Evolutionary conservation across 2,113 vertebrate genomes (phyloP).

Genomic region (Megaptera novaeangliae): DNA sequence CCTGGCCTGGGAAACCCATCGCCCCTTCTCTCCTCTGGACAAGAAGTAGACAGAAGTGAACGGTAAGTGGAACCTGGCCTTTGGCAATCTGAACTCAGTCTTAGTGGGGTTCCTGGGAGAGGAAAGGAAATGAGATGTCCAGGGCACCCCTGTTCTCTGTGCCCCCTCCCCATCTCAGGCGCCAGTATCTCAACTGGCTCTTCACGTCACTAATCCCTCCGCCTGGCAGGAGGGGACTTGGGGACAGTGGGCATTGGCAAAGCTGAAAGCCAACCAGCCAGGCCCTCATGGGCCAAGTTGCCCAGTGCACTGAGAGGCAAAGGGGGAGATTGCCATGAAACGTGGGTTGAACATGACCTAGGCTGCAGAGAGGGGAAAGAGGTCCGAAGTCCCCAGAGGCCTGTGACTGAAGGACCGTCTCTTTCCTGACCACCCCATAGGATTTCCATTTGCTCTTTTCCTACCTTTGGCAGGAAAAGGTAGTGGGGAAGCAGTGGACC

Average conservation of each 20-base stretch:
- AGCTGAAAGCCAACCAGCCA: slow-evolving; percentile 4
- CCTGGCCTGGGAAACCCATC: neutral
- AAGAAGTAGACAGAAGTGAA: neutral
- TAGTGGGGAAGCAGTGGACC: neutral
- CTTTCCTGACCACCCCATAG: neutral
- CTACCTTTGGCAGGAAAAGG: neutral
- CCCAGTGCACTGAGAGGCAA: neutral
- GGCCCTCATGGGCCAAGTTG: neutral
- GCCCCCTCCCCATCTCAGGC: neutral
- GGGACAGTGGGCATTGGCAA: neutral
- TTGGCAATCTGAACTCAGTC: neutral
- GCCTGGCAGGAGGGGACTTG: neutral
- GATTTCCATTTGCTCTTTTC: neutral
- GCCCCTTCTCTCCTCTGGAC: neutral
- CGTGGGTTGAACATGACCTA: neutral
- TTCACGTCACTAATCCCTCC: neutral
- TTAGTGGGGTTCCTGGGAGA: neutral
- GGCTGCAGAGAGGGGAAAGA: neutral
- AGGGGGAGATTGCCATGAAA: neutral
- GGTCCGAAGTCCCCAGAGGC: neutral
- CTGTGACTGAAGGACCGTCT: neutral
- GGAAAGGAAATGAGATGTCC: neutral
- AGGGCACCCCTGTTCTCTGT: neutral
- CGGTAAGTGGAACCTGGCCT: slow-evolving; percentile 62
- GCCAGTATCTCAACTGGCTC: slow-evolving; percentile 6